Evolutionary conservation across 2,888 invertebrate genomes (phyloP).

Genomic region (Dione vanillae): DNA sequence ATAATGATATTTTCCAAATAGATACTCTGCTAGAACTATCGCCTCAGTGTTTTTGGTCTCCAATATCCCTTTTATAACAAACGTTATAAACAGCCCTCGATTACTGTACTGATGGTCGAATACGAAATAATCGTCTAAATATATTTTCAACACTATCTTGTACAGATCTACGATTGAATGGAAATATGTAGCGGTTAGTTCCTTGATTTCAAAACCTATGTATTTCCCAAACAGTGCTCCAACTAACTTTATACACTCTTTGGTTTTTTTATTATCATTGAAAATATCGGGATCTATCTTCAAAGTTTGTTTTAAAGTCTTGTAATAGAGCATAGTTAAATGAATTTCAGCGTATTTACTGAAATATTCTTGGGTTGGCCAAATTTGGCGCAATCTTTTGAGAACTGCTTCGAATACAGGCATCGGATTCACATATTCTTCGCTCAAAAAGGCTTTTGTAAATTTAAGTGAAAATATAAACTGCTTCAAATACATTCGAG

Average conservation of each 20-base stretch:
- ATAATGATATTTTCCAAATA: conserved; percentile 35
- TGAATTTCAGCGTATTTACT: conserved; percentile 55
- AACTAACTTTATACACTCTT: conserved; percentile 56
- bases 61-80: conserved; percentile 47
- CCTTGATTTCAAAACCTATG: conserved; percentile 55
- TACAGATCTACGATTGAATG: conserved; percentile 59
- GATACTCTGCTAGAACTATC: conserved; percentile 45
- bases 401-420: conserved; percentile 57
- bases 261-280: conserved; percentile 48
- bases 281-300: conserved; percentile 56
- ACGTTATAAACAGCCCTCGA: conserved; percentile 38
- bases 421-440: conserved; percentile 54
- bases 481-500: conserved; percentile 47
- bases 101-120: conserved; percentile 22
- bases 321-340: conserved; percentile 63
- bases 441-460: conserved; percentile 57
- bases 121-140: conserved; percentile 48
- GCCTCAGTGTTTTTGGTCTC: conserved; percentile 44
- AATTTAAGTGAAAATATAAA: conserved; percentile 56
- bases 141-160: conserved; percentile 47
- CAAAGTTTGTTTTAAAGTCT: conserved; percentile 56
- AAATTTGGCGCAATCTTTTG: conserved; percentile 52
- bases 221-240: conserved; percentile 60
- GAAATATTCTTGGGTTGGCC: conserved; percentile 60
- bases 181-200: conserved; percentile 56